Percentiles rank a stretch among this genome's conserved stretches.
phyloP scores from a whole-genome alignment of 2,113 vertebrate species.

The Guaruba guarouba region DNA sequence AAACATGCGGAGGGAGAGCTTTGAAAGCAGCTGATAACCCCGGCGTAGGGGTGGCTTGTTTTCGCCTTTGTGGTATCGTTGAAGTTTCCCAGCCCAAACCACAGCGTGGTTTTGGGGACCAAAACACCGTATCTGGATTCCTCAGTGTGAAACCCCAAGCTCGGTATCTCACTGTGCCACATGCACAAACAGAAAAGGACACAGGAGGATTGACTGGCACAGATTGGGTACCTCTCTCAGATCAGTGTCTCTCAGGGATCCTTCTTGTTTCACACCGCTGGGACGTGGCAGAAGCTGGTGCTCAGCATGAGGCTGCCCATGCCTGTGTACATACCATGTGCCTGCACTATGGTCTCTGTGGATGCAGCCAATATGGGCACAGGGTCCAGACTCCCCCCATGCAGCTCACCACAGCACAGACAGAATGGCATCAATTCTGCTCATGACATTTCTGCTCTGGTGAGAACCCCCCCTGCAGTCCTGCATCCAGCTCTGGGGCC shows the following conservation, averaged over 20 bases:
- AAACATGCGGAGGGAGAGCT: neutral
- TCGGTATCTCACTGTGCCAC: rapidly evolving
- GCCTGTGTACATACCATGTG: neutral
- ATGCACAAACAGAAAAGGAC: neutral
- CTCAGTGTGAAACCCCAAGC: neutral
- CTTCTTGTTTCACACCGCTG: rapidly evolving
- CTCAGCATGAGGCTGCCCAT: rapidly evolving
- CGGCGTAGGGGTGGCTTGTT: neutral
- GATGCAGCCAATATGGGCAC: rapidly evolving
- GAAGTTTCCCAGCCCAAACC: neutral
- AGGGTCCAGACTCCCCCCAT: neutral
- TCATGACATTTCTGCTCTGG: neutral
- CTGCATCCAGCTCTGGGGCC: neutral
- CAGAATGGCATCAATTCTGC: neutral
- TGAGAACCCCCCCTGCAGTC: neutral
- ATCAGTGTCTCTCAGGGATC: neutral
- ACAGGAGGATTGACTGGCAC: neutral
- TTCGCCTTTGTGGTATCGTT: rapidly evolving
- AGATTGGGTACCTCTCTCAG: too few species aligned
- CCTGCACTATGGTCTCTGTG: rapidly evolving
- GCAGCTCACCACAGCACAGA: neutral
- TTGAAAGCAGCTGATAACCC: rapidly evolving
- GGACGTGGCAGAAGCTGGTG: neutral
- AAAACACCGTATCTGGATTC: neutral
- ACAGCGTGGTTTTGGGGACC: rapidly evolving